Evolutionary conservation across 2,888 invertebrate genomes (phyloP).

Genomic region (Meliscaeva auricollis): DNA sequence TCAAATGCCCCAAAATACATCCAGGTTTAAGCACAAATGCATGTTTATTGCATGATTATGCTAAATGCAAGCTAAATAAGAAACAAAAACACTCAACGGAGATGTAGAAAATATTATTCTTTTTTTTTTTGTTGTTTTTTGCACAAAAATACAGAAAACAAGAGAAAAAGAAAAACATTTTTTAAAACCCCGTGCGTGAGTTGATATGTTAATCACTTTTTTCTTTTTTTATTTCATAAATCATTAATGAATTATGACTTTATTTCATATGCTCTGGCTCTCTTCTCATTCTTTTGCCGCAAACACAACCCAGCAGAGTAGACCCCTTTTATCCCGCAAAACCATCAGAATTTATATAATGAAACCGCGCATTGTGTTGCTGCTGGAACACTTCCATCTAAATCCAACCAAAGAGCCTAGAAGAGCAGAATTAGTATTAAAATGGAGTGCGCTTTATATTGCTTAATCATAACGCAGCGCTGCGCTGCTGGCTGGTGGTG

Average conservation of each 20-base stretch:
- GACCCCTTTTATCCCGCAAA: constrained; percentile 14
- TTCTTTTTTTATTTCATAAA: constrained; percentile 78
- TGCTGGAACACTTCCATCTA: constrained; percentile 29
- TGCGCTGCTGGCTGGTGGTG: constrained; percentile 26
- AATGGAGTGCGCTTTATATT: constrained; percentile 67
- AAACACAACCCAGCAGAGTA: constrained; percentile 16
- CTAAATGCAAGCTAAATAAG: constrained; percentile 66
- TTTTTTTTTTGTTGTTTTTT: constrained; percentile 40
- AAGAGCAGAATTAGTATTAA: constrained; percentile 54
- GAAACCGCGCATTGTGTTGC: constrained; percentile 11
- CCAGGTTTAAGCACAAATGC: constrained; percentile 68
- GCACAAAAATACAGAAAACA: constrained; percentile 40
- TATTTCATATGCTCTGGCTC: constrained; percentile 77
- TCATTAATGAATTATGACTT: constrained; percentile 81
- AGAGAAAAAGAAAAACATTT: constrained; percentile 40
- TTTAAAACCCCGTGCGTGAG: constrained; percentile 73
- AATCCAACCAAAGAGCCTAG: background rate
- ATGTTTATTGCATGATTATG: constrained; percentile 74
- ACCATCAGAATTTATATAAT: constrained; percentile 18
- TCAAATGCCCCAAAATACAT: background rate
- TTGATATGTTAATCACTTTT: constrained; percentile 74
- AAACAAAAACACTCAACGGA: constrained; percentile 54
- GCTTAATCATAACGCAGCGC: constrained; percentile 63
- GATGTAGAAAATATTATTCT: constrained; percentile 47
- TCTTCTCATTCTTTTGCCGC: constrained; percentile 58